A percentile compares a stretch with the other conserved stretches of the same genome.
phyloP scores from a whole-genome alignment of 2,888 invertebrate genomes.

The Pheosia gnoma region DNA sequence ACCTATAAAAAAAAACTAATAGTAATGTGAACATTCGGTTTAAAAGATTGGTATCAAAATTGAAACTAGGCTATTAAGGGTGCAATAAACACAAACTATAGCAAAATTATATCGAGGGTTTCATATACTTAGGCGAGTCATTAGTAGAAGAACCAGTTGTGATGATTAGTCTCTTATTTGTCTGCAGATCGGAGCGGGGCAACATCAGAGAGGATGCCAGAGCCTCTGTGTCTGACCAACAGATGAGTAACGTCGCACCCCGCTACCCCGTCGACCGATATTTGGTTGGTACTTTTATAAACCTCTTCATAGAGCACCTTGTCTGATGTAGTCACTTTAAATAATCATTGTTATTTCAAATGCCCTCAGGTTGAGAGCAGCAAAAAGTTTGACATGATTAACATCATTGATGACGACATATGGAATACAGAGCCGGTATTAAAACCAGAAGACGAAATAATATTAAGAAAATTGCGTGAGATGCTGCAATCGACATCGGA shows the following conservation, averaged over 20 bases:
- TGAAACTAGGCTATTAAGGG: too few species aligned
- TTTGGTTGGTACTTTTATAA: conserved; percentile 61
- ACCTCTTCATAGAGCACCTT: too few species aligned
- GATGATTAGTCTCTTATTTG: conserved; percentile 19
- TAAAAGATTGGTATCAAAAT: too few species aligned
- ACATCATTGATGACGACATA: conserved; percentile 73
- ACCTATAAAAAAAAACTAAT: too few species aligned
- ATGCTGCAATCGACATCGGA: conserved; percentile 79
- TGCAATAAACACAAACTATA: background rate
- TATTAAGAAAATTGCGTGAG: conserved; percentile 72
- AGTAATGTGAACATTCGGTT: too few species aligned
- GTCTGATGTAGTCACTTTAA: too few species aligned
- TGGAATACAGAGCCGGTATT: conserved; percentile 74
- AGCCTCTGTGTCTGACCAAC: conserved; percentile 80
- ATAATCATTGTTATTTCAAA: background rate
- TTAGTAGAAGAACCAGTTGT: background rate
- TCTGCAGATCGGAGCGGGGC: conserved; percentile 64
- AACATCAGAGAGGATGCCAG: conserved; percentile 71
- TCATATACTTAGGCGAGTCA: background rate
- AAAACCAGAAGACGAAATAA: conserved; percentile 75
- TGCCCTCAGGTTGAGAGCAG: conserved; percentile 72
- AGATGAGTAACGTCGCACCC: conserved; percentile 65
- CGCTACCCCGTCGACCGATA: conserved; percentile 80
- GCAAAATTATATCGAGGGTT: background rate
- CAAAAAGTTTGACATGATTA: conserved; percentile 74